A percentile compares a stretch with the other conserved stretches of the same genome.
Evolutionary conservation across 2,113 vertebrate species (phyloP).

Genomic region (Columbina picui): DNA sequence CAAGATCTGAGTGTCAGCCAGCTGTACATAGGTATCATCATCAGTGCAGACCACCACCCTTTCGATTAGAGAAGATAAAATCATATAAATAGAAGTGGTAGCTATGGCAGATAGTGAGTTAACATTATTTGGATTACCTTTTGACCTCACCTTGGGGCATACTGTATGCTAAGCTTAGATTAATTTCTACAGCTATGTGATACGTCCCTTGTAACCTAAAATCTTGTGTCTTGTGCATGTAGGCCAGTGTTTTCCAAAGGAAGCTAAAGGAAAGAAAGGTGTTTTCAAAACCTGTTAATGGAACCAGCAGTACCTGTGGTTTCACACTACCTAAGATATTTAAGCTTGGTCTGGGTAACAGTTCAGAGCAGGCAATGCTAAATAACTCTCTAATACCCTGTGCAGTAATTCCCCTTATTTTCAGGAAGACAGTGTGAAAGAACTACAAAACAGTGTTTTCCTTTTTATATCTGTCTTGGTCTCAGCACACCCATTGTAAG

Average conservation of each 20-base stretch:
- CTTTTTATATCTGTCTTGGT: background rate
- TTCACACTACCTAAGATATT: background rate
- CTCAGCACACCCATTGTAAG: background rate
- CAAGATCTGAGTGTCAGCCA: slow-evolving; percentile 23
- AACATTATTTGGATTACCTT: background rate
- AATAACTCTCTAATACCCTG: background rate
- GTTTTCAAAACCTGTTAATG: background rate
- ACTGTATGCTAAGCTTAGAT: background rate
- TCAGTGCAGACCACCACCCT: background rate
- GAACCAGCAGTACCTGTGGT: background rate
- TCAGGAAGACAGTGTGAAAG: background rate
- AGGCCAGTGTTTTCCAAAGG: background rate
- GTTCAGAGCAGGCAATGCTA: background rate
- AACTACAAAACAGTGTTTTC: background rate
- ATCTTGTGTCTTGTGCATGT: background rate
- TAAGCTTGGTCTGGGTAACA: background rate
- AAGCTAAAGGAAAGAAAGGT: background rate
- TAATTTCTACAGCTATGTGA: background rate
- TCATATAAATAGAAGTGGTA: background rate
- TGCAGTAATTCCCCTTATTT: background rate
- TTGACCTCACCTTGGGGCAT: background rate
- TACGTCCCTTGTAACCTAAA: background rate
- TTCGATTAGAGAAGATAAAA: slow-evolving; percentile 51
- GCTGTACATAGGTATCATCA: slow-evolving; percentile 24
- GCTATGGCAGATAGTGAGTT: background rate